Percentiles rank a stretch among this genome's conserved stretches.
Conservation (phyloP, 2,797 vertebrate species). For the Masticophis lateralis region DNA sequence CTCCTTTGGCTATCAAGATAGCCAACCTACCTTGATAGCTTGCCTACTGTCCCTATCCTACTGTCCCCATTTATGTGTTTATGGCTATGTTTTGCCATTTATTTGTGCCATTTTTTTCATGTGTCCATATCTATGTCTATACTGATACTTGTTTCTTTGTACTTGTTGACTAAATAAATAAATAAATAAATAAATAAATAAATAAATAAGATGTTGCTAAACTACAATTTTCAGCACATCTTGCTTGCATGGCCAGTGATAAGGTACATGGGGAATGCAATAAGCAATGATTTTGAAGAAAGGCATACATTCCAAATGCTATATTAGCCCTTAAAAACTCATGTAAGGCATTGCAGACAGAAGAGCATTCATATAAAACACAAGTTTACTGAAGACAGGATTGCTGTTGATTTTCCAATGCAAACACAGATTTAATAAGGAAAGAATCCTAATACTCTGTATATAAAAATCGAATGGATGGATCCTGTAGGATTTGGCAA, state of each 20-base stretch:
- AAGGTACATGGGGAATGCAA: neutral
- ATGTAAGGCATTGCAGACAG: neutral
- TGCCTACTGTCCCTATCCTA: too few relatives aligned
- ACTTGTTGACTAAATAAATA: too few relatives aligned
- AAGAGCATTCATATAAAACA: neutral
- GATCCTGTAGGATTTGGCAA: neutral
- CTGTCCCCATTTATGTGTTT: too few relatives aligned
- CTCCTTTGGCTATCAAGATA: neutral
- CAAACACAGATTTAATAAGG: neutral
- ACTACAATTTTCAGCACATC: neutral
- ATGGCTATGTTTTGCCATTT: too few relatives aligned
- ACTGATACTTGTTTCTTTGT: too few relatives aligned
- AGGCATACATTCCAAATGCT: neutral
- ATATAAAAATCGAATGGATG: neutral
- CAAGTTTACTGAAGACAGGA: neutral
- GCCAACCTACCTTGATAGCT: too few relatives aligned
- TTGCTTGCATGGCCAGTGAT: neutral
- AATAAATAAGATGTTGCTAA: neutral
- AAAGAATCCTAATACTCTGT: neutral
- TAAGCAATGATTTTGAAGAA: neutral
- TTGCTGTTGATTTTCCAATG: neutral
- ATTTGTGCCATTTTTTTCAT: too few relatives aligned
- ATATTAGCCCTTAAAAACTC: neutral
- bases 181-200: too few relatives aligned
- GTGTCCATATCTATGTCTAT: too few relatives aligned